Conservation (phyloP, 1,140 invertebrate species). For the Proales similis region DNA sequence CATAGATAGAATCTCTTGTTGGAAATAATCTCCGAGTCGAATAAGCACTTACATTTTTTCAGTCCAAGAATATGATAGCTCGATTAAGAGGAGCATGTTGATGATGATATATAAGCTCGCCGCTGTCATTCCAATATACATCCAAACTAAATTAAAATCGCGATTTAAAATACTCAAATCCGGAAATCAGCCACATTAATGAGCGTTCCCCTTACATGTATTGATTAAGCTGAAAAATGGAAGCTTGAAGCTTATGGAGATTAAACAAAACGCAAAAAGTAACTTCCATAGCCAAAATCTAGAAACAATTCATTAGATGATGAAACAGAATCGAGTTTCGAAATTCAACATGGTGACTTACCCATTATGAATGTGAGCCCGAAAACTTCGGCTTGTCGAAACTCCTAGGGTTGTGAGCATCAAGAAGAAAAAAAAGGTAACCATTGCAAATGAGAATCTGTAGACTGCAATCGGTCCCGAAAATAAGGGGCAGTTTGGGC, state of each 20-base stretch:
- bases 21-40: neutral
- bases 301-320: neutral
- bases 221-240: slow-evolving; percentile 35
- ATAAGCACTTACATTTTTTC: slow-evolving; percentile 35
- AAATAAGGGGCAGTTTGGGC: slow-evolving; percentile 59
- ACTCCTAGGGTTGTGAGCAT: slow-evolving; percentile 19
- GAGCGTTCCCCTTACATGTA: too few species aligned
- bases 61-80: slow-evolving; percentile 31
- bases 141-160: slow-evolving; percentile 35
- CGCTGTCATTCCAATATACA: slow-evolving; percentile 32
- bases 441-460: slow-evolving; percentile 83
- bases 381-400: slow-evolving; percentile 72
- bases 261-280: slow-evolving; percentile 40
- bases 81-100: slow-evolving; percentile 14
- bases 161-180: slow-evolving; percentile 41
- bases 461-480: slow-evolving; percentile 82
- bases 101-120: slow-evolving; percentile 28
- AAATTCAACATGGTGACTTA: too few species aligned
- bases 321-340: too few species aligned
- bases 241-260: slow-evolving; percentile 19
- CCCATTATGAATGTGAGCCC: slow-evolving; percentile 92
- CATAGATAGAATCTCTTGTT: neutral
- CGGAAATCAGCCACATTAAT: too few species aligned
- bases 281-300: slow-evolving; percentile 46
- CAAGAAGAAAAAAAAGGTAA: slow-evolving; percentile 65